phyloP scores from a whole-genome alignment of 2,888 invertebrate genomes.

The Hoplodrina blanda region DNA sequence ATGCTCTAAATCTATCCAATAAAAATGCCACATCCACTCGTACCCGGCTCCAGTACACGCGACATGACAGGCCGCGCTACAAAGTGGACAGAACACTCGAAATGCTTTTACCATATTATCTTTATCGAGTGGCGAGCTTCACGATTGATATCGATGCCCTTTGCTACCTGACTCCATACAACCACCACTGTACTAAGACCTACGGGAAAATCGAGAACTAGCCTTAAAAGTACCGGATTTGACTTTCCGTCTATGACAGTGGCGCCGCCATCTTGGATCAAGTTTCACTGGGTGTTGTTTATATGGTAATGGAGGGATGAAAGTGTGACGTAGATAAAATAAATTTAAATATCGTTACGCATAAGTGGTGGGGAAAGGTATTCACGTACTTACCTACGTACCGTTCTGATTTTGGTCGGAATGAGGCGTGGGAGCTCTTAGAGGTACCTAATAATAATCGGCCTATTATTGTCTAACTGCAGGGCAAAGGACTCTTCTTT shows the following conservation, averaged over 20 bases:
- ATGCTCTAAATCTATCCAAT: neutral
- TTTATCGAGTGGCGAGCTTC: conserved; percentile 55
- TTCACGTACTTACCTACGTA: neutral
- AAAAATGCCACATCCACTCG: conserved; percentile 46
- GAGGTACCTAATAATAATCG: no score
- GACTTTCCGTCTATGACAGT: conserved; percentile 3
- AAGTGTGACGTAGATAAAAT: conserved; percentile 43
- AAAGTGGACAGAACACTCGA: conserved; percentile 57
- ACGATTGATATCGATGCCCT: conserved; percentile 51
- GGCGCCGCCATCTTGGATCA: conserved; percentile 30
- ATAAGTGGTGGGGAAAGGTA: conserved; percentile 24
- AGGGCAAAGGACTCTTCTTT: no score
- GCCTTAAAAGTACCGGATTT: conserved; percentile 1
- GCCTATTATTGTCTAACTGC: no score
- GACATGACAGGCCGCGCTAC: conserved; percentile 16
- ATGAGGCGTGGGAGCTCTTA: neutral
- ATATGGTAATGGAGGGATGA: conserved; percentile 48
- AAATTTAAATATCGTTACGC: conserved; percentile 51
- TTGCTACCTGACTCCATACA: conserved; percentile 43
- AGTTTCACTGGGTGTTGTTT: conserved; percentile 18
- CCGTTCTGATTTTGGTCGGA: conserved; percentile 21
- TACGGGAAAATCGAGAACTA: neutral
- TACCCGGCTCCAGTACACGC: neutral
- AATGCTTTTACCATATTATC: conserved; percentile 71
- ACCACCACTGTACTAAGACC: conserved; percentile 17